These are phyloP conservation scores for Aplodontia rufa DNA, from an alignment of 2,113 vertebrate genomes.

Conservation along the genomic window DNA sequence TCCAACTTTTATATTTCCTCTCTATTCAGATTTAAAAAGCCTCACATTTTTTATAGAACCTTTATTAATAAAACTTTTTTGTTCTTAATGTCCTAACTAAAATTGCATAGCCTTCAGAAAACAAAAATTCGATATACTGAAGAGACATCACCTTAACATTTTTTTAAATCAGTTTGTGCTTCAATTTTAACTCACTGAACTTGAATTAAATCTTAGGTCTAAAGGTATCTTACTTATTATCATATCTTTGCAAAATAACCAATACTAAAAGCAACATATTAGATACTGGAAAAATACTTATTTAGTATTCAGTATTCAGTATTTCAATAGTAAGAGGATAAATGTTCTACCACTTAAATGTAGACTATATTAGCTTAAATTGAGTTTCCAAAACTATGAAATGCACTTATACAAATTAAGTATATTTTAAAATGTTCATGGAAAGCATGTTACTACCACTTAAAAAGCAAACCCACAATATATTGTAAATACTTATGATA, in stretches of 20 bases:
- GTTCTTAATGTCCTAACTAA: not conserved
- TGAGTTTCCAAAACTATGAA: conserved; percentile 4
- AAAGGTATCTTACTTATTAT: not conserved
- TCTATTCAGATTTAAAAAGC: not conserved
- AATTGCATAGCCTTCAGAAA: not conserved
- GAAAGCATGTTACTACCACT: not conserved
- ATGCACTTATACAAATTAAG: conserved; percentile 29
- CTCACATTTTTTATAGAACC: not conserved
- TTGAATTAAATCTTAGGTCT: not conserved
- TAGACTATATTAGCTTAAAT: not conserved
- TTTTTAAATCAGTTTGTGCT: not conserved
- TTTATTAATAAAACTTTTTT: not conserved
- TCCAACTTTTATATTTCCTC: not conserved
- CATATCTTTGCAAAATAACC: not conserved
- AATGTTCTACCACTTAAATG: not conserved
- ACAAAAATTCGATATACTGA: not conserved
- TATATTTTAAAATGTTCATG: not conserved
- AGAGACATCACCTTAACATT: not conserved
- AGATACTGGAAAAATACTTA: not conserved
- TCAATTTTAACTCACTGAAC: not conserved
- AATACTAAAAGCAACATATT: not conserved
- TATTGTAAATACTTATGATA: not conserved
- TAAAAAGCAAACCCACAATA: not conserved
- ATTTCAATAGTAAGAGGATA: not conserved
- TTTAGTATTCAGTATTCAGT: not conserved